Conservation (phyloP, 2,888 invertebrate genomes). For the Tromatobia lineatoria region DNA sequence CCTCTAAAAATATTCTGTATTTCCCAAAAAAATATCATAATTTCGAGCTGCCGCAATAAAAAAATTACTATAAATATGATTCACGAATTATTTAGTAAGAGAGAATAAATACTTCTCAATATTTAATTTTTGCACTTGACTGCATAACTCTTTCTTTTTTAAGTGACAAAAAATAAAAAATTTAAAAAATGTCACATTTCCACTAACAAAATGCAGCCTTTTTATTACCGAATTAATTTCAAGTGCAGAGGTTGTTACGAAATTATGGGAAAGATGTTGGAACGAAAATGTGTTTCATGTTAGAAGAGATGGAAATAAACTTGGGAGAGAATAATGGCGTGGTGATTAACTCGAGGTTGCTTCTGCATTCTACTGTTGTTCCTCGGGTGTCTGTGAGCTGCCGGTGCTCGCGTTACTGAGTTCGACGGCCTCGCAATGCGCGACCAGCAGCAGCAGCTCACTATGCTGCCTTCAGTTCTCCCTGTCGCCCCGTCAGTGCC, state of each 20-base stretch:
- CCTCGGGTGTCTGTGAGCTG: slow-evolving; percentile 30
- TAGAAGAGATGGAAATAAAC: slow-evolving; percentile 25
- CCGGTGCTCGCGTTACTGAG: slow-evolving; percentile 51
- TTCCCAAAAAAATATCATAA: no score
- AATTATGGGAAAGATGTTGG: neutral
- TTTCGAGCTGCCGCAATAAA: no score
- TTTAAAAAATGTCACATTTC: no score
- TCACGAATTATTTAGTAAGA: no score
- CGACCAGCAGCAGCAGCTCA: slow-evolving; percentile 1
- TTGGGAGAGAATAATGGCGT: slow-evolving; percentile 42
- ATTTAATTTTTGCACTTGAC: no score
- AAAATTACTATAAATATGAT: no score
- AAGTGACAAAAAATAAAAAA: no score
- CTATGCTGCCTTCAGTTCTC: slow-evolving; percentile 6
- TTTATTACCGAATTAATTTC: no score
- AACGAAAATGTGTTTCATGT: slow-evolving; percentile 1
- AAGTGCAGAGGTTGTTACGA: neutral
- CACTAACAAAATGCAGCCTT: no score
- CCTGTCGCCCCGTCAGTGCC: neutral
- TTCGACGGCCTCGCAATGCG: slow-evolving; percentile 61
- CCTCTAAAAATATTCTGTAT: no score
- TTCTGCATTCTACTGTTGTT: slow-evolving; percentile 36
- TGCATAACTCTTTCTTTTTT: no score
- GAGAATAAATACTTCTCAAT: no score
- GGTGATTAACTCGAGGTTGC: slow-evolving; percentile 44